Percentiles rank a stretch among this genome's conserved stretches.
Evolutionary conservation across 2,888 invertebrate genomes (phyloP).

Genomic region (Eristalis pertinax): DNA sequence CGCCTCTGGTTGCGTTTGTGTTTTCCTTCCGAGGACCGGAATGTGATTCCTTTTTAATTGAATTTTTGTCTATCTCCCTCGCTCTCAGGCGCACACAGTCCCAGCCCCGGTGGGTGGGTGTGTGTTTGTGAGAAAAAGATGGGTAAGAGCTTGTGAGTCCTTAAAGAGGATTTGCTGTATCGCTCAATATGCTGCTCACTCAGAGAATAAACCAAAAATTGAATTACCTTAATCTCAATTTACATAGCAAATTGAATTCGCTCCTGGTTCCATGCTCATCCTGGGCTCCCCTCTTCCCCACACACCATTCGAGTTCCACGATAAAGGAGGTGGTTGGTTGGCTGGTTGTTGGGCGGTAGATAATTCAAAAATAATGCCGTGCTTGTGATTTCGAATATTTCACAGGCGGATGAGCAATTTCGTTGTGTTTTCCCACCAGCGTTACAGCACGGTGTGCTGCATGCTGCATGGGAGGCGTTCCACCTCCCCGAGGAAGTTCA

Average conservation of each 20-base stretch:
- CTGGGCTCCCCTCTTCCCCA: background rate
- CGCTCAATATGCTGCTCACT: constrained; percentile 66
- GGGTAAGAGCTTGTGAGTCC: background rate
- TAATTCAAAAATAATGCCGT: constrained; percentile 50
- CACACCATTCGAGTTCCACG: too few relatives aligned
- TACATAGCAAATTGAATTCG: constrained; percentile 69
- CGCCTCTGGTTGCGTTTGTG: background rate
- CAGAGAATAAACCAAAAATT: constrained; percentile 68
- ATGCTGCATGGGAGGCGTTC: too few relatives aligned
- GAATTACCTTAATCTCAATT: constrained; percentile 70
- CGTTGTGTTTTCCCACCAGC: constrained; percentile 14
- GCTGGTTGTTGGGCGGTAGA: background rate
- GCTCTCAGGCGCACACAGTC: too few relatives aligned
- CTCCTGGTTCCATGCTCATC: background rate
- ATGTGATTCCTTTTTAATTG: constrained; percentile 38
- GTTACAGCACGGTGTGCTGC: background rate
- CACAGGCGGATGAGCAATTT: constrained; percentile 31
- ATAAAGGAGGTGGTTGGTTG: background rate
- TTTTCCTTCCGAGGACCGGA: background rate
- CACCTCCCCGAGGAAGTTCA: too few relatives aligned
- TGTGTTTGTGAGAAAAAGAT: background rate
- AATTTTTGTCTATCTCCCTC: background rate
- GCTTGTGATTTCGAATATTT: constrained; percentile 60
- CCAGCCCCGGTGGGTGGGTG: too few relatives aligned
- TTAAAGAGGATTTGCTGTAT: constrained; percentile 51